These are phyloP conservation scores for Miltochrista miniata DNA, from an alignment of 2,888 invertebrate genomes.

Conservation along the genomic window DNA sequence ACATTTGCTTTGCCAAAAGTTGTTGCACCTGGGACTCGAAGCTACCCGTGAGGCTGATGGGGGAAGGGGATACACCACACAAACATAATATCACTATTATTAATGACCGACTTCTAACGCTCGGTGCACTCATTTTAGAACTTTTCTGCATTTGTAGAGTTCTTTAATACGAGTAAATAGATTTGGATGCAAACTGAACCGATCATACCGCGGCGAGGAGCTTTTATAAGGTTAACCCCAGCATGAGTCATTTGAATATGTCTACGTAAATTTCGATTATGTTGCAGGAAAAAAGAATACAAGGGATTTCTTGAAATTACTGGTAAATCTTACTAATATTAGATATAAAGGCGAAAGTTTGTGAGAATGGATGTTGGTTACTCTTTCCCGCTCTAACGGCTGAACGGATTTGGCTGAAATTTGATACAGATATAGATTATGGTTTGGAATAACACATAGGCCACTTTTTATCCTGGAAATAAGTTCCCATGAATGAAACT, in stretches of 20 bases:
- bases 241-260: not conserved
- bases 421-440: too few relatives aligned
- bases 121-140: not conserved
- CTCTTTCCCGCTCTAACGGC: too few relatives aligned
- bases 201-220: not conserved
- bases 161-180: not conserved
- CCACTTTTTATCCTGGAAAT: too few relatives aligned
- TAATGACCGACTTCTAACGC: not conserved
- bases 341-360: too few relatives aligned
- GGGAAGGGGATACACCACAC: not conserved
- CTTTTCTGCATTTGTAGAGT: not conserved
- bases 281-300: too few relatives aligned
- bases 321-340: too few relatives aligned
- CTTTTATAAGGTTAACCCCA: not conserved
- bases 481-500: too few relatives aligned
- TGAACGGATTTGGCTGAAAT: too few relatives aligned
- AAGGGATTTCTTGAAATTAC: too few relatives aligned
- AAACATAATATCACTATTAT: not conserved
- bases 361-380: too few relatives aligned
- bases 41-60: not conserved
- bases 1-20: slow-evolving; percentile 3
- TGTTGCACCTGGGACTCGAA: slow-evolving; percentile 8
- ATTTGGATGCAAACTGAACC: not conserved
- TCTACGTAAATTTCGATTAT: too few relatives aligned
- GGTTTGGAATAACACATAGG: too few relatives aligned